Evolutionary conservation across 2,797 vertebrate species (phyloP).

Genomic region (Sphenopsis melanotis): DNA sequence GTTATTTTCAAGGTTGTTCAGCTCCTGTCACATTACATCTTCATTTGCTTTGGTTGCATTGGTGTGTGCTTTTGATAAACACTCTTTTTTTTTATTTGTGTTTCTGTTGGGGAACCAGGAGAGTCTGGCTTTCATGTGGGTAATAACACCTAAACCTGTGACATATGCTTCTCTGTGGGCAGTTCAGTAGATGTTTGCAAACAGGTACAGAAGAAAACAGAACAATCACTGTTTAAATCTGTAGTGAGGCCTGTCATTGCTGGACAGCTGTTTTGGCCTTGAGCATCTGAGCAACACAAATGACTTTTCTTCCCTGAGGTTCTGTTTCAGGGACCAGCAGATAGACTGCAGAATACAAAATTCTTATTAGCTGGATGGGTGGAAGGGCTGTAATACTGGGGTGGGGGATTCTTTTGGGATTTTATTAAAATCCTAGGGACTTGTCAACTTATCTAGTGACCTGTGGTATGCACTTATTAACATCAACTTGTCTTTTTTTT

Average conservation of each 20-base stretch:
- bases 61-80: neutral
- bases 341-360: neutral
- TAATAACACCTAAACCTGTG: neutral
- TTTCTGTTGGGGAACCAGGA: neutral
- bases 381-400: neutral
- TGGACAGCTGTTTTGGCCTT: neutral
- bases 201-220: neutral
- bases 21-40: neutral
- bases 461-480: neutral
- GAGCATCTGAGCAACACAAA: neutral
- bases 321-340: neutral
- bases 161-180: neutral
- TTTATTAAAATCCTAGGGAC: neutral
- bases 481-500: neutral
- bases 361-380: neutral
- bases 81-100: neutral
- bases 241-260: neutral
- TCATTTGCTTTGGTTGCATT: neutral
- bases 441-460: accelerated
- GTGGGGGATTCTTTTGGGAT: neutral
- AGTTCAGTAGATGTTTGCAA: neutral
- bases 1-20: neutral
- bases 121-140: neutral
- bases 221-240: neutral
- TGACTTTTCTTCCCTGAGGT: neutral